Conservation (phyloP, 1,140 invertebrate species). For the Ooceraea biroi region DNA sequence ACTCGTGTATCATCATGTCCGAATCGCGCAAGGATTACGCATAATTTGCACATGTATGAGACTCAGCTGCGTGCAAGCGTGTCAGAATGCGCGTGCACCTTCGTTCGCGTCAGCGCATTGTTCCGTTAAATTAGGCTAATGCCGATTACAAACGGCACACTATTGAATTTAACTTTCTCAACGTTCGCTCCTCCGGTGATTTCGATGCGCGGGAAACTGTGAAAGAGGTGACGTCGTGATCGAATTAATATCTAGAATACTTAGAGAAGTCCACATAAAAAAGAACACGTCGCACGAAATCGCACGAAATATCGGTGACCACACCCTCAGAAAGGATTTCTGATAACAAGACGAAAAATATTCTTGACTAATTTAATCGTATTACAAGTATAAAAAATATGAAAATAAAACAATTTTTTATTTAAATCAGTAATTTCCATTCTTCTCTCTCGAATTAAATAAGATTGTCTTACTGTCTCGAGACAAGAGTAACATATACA, state of each 20-base stretch:
- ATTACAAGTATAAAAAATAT: no score
- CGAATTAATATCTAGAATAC: not conserved
- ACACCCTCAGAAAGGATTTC: no score
- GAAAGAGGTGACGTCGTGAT: conserved; percentile 9
- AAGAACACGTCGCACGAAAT: not conserved
- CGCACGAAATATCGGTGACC: not conserved
- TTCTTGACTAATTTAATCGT: no score
- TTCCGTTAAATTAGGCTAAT: conserved; percentile 44
- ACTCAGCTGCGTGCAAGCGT: not conserved
- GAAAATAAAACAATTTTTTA: no score
- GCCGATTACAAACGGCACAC: conserved; percentile 25
- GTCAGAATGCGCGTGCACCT: not conserved
- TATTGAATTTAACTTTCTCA: conserved; percentile 38
- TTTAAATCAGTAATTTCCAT: no score
- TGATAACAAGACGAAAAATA: no score
- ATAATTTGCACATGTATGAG: conserved; percentile 23
- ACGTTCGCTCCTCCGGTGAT: conserved; percentile 6
- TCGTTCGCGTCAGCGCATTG: conserved; percentile 48
- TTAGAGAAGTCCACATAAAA: not conserved
- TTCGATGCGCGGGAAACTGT: not conserved
- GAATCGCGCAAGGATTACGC: conserved; percentile 1
- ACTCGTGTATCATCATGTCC: conserved; percentile 23
- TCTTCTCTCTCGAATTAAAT: no score
- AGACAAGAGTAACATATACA: no score
- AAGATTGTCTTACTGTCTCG: no score